Conservation (phyloP, 2,888 invertebrate genomes). For the Bugula neritina region DNA sequence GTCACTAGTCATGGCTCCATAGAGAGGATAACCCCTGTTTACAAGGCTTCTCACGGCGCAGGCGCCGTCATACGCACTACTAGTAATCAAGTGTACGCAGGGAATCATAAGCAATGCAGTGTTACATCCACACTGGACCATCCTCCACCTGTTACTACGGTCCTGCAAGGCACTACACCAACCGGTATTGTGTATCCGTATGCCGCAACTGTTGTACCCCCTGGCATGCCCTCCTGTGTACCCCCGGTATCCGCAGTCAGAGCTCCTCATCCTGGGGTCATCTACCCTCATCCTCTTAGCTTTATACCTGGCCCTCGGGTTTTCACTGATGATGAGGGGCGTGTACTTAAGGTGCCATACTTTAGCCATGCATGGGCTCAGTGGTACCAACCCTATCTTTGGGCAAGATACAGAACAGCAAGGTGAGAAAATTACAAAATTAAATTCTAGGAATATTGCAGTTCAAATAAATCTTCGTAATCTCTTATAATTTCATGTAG, state of each 20-base stretch:
- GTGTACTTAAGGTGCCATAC: constrained; percentile 28
- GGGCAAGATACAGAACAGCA: constrained; percentile 27
- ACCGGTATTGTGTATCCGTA: constrained; percentile 6
- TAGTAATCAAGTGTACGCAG: constrained; percentile 39
- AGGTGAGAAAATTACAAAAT: constrained; percentile 15
- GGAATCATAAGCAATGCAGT: constrained; percentile 37
- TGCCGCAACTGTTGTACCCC: not conserved
- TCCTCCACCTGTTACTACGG: not conserved
- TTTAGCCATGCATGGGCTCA: constrained; percentile 30
- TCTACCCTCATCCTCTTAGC: constrained; percentile 28
- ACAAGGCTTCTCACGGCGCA: constrained; percentile 40
- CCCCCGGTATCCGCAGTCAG: not conserved
- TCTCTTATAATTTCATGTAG: no score
- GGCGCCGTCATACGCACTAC: constrained; percentile 42
- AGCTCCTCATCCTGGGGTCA: constrained; percentile 27
- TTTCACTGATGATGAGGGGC: constrained; percentile 26
- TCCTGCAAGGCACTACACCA: not conserved
- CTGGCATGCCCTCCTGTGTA: not conserved
- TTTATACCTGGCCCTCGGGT: constrained; percentile 8
- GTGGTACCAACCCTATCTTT: constrained; percentile 28
- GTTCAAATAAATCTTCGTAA: no score
- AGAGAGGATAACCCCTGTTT: constrained; percentile 47
- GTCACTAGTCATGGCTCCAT: constrained; percentile 45
- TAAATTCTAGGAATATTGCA: no score
- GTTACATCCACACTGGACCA: constrained; percentile 36